phyloP scores from a whole-genome alignment of 2,797 vertebrate species.

The Mastacembelus armatus region DNA sequence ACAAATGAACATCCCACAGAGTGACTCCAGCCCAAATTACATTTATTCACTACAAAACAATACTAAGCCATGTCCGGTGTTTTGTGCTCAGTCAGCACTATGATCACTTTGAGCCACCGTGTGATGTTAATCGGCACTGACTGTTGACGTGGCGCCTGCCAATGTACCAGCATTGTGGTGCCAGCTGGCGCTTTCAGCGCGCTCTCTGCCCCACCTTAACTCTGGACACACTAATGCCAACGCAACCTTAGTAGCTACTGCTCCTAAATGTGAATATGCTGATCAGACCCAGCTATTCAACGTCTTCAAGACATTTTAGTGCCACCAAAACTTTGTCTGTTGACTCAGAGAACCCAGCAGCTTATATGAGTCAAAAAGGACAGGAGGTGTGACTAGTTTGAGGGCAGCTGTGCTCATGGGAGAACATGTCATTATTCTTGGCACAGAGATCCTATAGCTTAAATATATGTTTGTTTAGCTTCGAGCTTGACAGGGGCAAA shows the following conservation, averaged over 20 bases:
- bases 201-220: slow-evolving; percentile 62
- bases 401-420: slow-evolving; percentile 44
- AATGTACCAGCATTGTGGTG: slow-evolving; percentile 42
- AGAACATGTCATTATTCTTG: slow-evolving; percentile 54
- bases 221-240: slow-evolving; percentile 36
- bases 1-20: slow-evolving; percentile 6
- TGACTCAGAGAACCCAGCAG: not conserved
- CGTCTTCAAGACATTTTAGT: too few species aligned
- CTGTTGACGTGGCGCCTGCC: slow-evolving; percentile 77
- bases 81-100: slow-evolving; percentile 61
- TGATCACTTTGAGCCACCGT: slow-evolving; percentile 36
- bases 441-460: slow-evolving; percentile 34
- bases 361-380: not conserved
- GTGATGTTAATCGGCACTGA: slow-evolving; percentile 50
- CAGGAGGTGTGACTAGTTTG: too few species aligned
- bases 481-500: slow-evolving; percentile 40
- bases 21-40: not conserved
- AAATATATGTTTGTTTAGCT: slow-evolving; percentile 50
- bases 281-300: slow-evolving; percentile 14
- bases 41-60: slow-evolving; percentile 21
- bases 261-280: slow-evolving; percentile 3
- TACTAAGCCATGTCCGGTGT: slow-evolving; percentile 5
- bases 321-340: too few species aligned
- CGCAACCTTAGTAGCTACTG: slow-evolving; percentile 3
- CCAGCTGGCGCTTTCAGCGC: slow-evolving; percentile 60